Percentiles rank a stretch among this genome's conserved stretches.
These are phyloP conservation scores for Aramus guarauna DNA, from an alignment of 2,113 vertebrate genomes.

Conservation along the genomic window DNA sequence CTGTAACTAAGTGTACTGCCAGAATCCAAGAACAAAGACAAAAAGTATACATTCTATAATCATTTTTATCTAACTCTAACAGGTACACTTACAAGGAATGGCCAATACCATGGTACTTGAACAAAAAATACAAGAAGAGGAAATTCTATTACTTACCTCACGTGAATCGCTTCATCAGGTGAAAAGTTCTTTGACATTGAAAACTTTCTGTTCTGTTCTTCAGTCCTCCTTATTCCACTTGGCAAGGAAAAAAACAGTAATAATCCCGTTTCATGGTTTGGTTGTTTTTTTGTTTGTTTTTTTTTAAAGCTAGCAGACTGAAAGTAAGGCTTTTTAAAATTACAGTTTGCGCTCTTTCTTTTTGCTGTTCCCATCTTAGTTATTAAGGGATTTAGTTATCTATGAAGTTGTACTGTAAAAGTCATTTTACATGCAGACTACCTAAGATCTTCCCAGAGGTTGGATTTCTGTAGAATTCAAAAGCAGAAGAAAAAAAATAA, in stretches of 20 bases:
- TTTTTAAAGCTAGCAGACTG: not conserved
- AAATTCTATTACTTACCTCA: slow-evolving; percentile 83
- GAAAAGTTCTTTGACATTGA: not conserved
- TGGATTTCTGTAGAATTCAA: not conserved
- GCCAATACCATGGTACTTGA: slow-evolving; percentile 93
- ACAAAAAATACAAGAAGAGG: slow-evolving; percentile 82
- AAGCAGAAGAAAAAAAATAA: not conserved
- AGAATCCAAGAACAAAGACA: not conserved
- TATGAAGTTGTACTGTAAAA: not conserved
- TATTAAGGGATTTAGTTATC: not conserved
- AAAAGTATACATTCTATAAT: not conserved
- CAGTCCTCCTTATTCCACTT: not conserved
- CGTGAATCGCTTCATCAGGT: slow-evolving; percentile 86
- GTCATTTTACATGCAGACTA: not conserved
- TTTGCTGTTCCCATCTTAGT: not conserved
- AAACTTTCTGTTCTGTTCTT: not conserved
- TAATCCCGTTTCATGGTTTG: not conserved
- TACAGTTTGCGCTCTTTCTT: not conserved
- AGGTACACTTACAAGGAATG: slow-evolving; percentile 92
- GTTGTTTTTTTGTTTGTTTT: too few species aligned
- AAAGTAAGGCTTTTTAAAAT: not conserved
- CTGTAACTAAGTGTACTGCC: not conserved
- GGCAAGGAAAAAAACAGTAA: not conserved
- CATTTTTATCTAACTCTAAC: not conserved
- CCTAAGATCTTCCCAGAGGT: not conserved